These are phyloP conservation scores for Ceyx cyanopectus DNA, from an alignment of 2,113 vertebrate species.

Conservation along the genomic window DNA sequence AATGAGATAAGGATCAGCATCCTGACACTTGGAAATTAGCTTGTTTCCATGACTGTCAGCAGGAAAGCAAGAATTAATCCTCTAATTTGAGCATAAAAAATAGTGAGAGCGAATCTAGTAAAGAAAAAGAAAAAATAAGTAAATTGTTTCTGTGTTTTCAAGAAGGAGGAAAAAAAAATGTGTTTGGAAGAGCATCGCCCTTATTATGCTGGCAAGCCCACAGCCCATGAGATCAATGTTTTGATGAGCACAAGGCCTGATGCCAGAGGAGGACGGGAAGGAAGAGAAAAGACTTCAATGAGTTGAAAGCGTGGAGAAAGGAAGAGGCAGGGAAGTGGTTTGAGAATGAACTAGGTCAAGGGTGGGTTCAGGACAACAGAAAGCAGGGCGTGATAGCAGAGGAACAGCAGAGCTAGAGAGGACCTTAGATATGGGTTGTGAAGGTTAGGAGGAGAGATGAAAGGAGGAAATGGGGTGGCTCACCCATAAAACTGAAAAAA, in stretches of 20 bases:
- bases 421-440: neutral
- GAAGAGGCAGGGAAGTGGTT: neutral
- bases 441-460: neutral
- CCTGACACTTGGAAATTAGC: conserved; percentile 47
- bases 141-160: neutral
- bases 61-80: conserved; percentile 35
- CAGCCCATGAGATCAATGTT: conserved; percentile 49
- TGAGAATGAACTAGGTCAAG: neutral
- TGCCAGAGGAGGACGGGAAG: conserved; percentile 19
- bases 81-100: conserved; percentile 31
- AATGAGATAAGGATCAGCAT: conserved; percentile 8
- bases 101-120: neutral
- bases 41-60: neutral
- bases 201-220: conserved; percentile 42
- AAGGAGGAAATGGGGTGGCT: neutral
- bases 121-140: neutral
- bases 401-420: neutral
- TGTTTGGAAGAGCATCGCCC: conserved; percentile 34
- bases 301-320: neutral
- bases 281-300: neutral
- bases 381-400: neutral
- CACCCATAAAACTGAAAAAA: neutral
- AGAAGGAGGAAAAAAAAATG: neutral
- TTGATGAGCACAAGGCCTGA: conserved; percentile 35
- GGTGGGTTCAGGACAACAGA: neutral